Base-by-base conservation (phyloP, 2,888 invertebrate species). In the Caradrina kadenii region DNA sequence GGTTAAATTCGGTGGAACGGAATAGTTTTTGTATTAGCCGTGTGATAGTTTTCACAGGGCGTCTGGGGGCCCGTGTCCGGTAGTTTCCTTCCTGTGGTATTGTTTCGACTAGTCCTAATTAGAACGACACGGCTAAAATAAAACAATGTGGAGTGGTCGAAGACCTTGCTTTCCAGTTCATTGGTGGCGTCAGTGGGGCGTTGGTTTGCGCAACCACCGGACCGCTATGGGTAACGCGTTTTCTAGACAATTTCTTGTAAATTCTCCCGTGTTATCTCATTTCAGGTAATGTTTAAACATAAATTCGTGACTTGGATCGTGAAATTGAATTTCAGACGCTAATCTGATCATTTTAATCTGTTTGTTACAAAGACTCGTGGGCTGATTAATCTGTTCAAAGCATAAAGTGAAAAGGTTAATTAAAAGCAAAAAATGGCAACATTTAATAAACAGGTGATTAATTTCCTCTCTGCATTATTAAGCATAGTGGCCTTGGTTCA, bases 161-260 rank as follows among this genome's bases (percentile, higher is more conserved):
- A 94, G 96, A 95, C 96, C 96, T 95, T 95, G 96, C 93, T 94
- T 95, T 95, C 94, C 95, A 94, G 92, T 95, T 92, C 93, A 94
- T 89, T 95, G 95, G 90, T 88, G 89, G 79, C 91, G 89, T 89
- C 92, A 92, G 91, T 92, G 93, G 93, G 91, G 91, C 93, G 90
- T 85, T 87, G 76, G 87, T 86, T 95, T 94, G 89, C 94, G 94
- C 93, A 96, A 95, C 85, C 85, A 73, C 83, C 77, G 76, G 63
- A 80, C 79, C 83, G 87, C 89, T 90, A 89, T 92, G 87, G 89
- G 91, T 91, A 92, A 92, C 91, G 91, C 91, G 91, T 92, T 94
- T 93, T 93, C 89, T 88, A 83, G 85, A 85, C 75, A 75, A 85
- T 86, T 88, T 87, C 86, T 82, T 84, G 80, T 82, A 82, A 85